These are phyloP conservation scores for Bugula neritina DNA, from an alignment of 2,888 invertebrate species.

Conservation along the genomic window DNA sequence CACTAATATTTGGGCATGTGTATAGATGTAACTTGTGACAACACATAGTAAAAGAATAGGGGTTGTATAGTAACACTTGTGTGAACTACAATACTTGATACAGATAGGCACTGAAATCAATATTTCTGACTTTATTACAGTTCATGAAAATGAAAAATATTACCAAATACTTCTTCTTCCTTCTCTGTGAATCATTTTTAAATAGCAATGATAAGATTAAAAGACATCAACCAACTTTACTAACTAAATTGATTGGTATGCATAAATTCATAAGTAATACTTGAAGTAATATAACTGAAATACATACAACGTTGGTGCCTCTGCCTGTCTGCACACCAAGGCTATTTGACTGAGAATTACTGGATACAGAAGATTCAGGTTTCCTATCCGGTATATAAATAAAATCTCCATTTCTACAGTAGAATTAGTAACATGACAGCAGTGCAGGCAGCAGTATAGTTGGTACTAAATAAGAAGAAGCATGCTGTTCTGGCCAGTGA, in stretches of 20 bases:
- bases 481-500: too few species aligned
- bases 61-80: too few species aligned
- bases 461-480: too few species aligned
- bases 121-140: too few species aligned
- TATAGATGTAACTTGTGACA: not conserved
- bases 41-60: not conserved
- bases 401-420: not conserved
- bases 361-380: not conserved
- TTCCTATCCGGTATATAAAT: constrained; percentile 12
- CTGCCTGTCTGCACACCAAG: not conserved
- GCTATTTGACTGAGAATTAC: not conserved
- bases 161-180: not conserved
- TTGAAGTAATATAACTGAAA: not conserved
- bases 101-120: too few species aligned
- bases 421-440: too few species aligned
- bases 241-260: not conserved
- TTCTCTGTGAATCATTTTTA: not conserved
- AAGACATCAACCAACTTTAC: not conserved
- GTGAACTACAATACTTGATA: too few species aligned
- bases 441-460: too few species aligned
- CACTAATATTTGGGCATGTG: too few species aligned
- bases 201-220: not conserved
- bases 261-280: not conserved
- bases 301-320: not conserved
- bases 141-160: too few species aligned